These are phyloP conservation scores for Xenops minutus DNA, from an alignment of 2,797 vertebrate species.

Conservation along the genomic window DNA sequence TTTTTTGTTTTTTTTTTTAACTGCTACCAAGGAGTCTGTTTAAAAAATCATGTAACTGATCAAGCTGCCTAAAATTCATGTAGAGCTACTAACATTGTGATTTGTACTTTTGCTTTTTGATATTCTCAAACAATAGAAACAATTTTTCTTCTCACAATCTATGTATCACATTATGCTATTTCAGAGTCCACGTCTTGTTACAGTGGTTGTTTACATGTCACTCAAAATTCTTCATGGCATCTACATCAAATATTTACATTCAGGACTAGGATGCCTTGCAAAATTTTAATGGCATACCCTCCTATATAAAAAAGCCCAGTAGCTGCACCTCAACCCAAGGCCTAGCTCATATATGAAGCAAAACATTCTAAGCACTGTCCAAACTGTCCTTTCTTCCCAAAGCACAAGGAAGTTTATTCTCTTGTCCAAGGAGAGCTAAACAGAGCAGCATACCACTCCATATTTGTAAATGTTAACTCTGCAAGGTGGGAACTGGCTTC, in stretches of 20 bases:
- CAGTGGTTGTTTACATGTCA: background rate
- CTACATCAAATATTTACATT: slow-evolving; percentile 13
- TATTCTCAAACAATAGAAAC: background rate
- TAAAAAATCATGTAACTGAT: background rate
- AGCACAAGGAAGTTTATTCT: slow-evolving; percentile 76
- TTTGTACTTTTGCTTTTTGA: background rate
- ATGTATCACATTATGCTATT: background rate
- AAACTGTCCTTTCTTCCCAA: slow-evolving; percentile 20
- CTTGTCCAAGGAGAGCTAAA: slow-evolving; percentile 66
- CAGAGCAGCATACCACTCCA: slow-evolving; percentile 88
- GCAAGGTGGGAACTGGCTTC: slow-evolving; percentile 11
- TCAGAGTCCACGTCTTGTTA: background rate
- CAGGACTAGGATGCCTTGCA: background rate
- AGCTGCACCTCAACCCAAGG: background rate
- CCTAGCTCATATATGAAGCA: background rate
- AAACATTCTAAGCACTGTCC: background rate
- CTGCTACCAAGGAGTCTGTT: background rate
- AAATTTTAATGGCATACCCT: background rate
- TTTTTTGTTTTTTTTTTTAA: no score
- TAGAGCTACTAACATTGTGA: background rate
- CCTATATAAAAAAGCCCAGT: background rate
- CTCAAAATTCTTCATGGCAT: background rate
- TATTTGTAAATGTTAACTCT: slow-evolving; percentile 80
- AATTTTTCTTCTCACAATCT: background rate
- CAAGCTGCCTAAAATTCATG: background rate